These are phyloP conservation scores for Spicauda simplicius DNA, from an alignment of 2,888 invertebrate species.

Conservation along the genomic window DNA sequence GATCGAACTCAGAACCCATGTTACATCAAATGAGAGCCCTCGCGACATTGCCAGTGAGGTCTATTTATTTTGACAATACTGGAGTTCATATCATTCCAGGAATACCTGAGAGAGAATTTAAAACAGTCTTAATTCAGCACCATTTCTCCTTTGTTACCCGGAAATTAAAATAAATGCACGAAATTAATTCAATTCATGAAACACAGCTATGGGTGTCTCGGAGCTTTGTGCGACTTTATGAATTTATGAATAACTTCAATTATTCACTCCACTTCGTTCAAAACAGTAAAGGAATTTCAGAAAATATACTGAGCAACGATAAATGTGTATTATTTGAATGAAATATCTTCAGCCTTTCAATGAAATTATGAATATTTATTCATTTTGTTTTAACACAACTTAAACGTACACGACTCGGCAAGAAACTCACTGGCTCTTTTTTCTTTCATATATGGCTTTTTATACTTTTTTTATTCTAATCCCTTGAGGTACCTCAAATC, in stretches of 20 bases:
- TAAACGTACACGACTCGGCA: no score
- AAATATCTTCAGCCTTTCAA: not conserved
- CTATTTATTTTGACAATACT: not conserved
- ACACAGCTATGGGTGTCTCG: not conserved
- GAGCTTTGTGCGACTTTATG: not conserved
- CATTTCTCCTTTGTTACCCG: not conserved
- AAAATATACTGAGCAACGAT: not conserved
- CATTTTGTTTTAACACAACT: no score
- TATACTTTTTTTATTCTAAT: no score
- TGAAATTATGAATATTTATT: not conserved
- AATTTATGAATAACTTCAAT: slow-evolving; percentile 1
- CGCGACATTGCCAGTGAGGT: no score
- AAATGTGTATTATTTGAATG: not conserved
- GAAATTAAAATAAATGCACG: slow-evolving; percentile 14
- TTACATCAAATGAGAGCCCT: no score
- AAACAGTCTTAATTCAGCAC: not conserved
- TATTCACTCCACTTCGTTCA: not conserved
- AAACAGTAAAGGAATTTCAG: not conserved
- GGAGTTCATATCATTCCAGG: no score
- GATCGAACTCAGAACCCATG: no score
- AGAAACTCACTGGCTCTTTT: no score
- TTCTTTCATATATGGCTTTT: no score
- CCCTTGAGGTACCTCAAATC: no score
- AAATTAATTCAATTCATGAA: slow-evolving; percentile 1
- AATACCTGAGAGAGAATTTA: not conserved